Evolutionary conservation across 1,140 invertebrate genomes (phyloP), one percentile per base, ranked within the genome.

Genomic region (Antheraea mylitta): DNA sequence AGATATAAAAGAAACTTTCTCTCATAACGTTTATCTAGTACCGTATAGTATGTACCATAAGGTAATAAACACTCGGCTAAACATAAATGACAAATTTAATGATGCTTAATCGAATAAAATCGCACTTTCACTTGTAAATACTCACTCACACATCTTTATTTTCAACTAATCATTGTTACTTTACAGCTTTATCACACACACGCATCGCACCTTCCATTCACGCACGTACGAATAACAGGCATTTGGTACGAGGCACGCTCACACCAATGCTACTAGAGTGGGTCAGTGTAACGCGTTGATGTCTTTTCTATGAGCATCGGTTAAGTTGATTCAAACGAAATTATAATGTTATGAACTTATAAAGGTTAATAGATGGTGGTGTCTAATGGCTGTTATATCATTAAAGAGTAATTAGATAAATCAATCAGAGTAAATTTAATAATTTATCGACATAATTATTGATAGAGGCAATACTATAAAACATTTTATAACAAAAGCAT

Each of bases 231-330:
- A 53, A 53, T 53, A 53, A 16, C 45, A 53, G 45, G 16, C 45
- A 62, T 30, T 19, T 38, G 0, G 19, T 45, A 42, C 38, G 16
- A 22, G 48, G n/a, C 42, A 72, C 75, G 48, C 67, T 64, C 70
- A 65, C 66, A 68, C 61, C 30, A 45, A 60, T 11, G 45, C 66
- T 16, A 53, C 45, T 53, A 6, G 45, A 74, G 69, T 77, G 61
- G 78, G 78, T 77, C 73, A 75, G 70, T 73, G 74, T 74, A 71
- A 66, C 73, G 69, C 76, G 75, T 78, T 76, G 69, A 80, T 80
- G 78, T 80, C 75, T 75, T 80, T 78, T 77, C 69, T 71, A 76
- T 71, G 70, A 59, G 58, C 66, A 64, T 71, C 65, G 48, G 64
- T 63, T 22, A 37, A 37, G 22, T 16, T 13, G 45, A 7, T 53